Base-by-base conservation (phyloP, 2,797 vertebrate species). In the Malacoctenus gilli region DNA sequence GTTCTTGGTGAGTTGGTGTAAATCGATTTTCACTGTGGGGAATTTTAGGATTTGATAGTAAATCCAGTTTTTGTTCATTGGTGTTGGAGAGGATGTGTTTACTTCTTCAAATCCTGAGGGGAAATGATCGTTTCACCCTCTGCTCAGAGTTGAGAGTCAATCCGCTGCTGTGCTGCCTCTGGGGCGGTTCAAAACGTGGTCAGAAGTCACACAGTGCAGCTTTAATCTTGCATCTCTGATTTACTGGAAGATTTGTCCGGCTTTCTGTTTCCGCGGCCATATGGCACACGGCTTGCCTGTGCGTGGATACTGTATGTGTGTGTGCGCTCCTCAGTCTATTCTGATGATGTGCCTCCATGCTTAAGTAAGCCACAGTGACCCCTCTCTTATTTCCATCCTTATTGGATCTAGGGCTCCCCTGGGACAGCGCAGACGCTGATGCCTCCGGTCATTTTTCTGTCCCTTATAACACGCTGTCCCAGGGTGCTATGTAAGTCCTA, bases 401-500 rank as follows among this genome's bases (percentile, higher is more conserved):
- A 87, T 87, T 87, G 74, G 79, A 86, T 86, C 75, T 71, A 68
- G 59, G 62, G 67, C 60, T 73, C 79, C 70, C 74, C 58, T 28
- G 79, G 72, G 86, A 81, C 61, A 4, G 31, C 51, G 13, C 65
- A 71, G 63, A 75, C 60, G n/a, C 49, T 78, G 67, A 76, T 67
- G 77, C 80, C 84, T 75, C 53, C 59, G 79, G 82, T 75, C 81
- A 66, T 84, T 77, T 82, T 69, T 73, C 72, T 62, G 75, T 85
- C 82, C 81, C 75, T 73, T 79, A 72, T 68, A 84, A 73, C 75
- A 54, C 50, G 52, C 66, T 60, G 61, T 80, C 82, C 84, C 82
- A 54, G 35, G 54, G 70, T 74, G 77, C 75, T 66, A 51, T 68
- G 61, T 84, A 83, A 89, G 86, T 86, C 86, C 78, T 66, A 85